Evolutionary conservation across 2,797 vertebrate genomes (phyloP).

Genomic region (Garrulus glandarius): DNA sequence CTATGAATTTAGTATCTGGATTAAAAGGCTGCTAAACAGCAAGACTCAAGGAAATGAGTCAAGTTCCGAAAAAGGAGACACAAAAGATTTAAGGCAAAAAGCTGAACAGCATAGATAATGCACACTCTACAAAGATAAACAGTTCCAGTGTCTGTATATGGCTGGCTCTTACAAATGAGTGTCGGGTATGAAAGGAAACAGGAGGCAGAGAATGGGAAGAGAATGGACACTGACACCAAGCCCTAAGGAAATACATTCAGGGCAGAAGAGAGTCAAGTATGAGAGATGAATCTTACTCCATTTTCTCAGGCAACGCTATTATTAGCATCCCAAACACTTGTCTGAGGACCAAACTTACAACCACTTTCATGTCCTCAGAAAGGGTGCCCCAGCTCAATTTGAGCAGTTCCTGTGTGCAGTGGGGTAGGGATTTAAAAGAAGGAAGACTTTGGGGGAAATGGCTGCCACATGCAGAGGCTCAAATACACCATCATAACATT

Average conservation of each 20-base stretch:
- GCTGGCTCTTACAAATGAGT: conserved; percentile 24
- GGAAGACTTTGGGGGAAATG: not conserved
- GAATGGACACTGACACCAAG: not conserved
- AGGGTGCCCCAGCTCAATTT: not conserved
- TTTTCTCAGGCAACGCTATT: not conserved
- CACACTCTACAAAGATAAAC: conserved; percentile 48
- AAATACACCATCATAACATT: not conserved
- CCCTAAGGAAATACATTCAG: not conserved
- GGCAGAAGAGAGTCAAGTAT: not conserved
- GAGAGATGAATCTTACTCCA: not conserved
- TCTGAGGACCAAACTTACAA: not conserved
- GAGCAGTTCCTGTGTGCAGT: not conserved
- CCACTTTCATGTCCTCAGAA: not conserved
- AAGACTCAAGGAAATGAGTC: not conserved
- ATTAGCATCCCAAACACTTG: not conserved
- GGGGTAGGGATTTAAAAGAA: not conserved
- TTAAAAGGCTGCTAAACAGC: conserved; percentile 3
- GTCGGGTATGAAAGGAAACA: conserved; percentile 12
- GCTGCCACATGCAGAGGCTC: not conserved
- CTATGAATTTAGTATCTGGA: not conserved
- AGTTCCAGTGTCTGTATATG: conserved; percentile 14
- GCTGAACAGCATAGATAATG: conserved; percentile 16
- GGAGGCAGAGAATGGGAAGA: conserved; percentile 11
- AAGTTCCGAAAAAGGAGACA: not conserved
- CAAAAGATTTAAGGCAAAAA: conserved; percentile 5